Evolutionary conservation across 2,113 vertebrate species (phyloP).

Genomic region (Pavo muticus): DNA sequence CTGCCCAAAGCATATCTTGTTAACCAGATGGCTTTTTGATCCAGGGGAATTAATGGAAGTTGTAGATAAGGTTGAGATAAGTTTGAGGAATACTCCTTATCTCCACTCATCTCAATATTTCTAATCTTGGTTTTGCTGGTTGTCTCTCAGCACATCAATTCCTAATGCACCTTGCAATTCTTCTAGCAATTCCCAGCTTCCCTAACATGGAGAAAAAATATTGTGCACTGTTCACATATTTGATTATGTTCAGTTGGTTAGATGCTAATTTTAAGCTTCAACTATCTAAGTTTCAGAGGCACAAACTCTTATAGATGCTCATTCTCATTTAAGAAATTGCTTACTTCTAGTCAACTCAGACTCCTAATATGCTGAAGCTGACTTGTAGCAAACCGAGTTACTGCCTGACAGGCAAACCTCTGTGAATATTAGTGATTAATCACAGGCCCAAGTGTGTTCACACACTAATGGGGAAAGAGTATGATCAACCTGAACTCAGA

Average conservation of each 20-base stretch:
- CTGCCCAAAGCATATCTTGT: background rate
- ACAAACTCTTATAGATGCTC: background rate
- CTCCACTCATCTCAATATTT: background rate
- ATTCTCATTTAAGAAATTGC: background rate
- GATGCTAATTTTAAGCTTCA: background rate
- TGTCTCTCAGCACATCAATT: background rate
- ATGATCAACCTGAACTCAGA: background rate
- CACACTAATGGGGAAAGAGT: accelerated
- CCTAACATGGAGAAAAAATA: background rate
- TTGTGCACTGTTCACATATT: background rate
- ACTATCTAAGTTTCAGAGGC: background rate
- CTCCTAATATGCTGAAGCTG: background rate
- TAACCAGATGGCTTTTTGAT: background rate
- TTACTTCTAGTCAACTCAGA: background rate
- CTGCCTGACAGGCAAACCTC: background rate
- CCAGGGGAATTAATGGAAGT: background rate
- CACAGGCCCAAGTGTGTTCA: accelerated
- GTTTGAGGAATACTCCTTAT: background rate
- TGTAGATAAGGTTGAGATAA: background rate
- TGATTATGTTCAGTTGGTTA: background rate
- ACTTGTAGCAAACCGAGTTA: background rate
- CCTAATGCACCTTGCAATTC: background rate
- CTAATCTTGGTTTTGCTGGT: background rate
- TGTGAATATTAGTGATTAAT: background rate
- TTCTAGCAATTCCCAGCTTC: background rate